Percentiles rank a stretch among this genome's conserved stretches.
Evolutionary conservation across 1,140 invertebrate species (phyloP).

Genomic region (Adoxophyes honmai): DNA sequence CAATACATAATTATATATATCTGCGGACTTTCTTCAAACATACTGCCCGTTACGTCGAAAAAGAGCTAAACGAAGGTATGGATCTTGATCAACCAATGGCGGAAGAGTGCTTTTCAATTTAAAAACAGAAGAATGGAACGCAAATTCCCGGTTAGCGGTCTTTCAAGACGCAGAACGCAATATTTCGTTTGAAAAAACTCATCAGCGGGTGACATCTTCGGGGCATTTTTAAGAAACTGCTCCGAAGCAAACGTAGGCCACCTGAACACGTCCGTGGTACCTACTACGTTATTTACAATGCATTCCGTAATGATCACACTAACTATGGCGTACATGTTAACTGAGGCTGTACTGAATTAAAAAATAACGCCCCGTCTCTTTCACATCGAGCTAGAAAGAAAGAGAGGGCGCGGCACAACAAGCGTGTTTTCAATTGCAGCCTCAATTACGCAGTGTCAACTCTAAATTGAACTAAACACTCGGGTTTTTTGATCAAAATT

Average conservation of each 20-base stretch:
- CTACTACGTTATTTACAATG: slow-evolving; percentile 74
- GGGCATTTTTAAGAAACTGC: slow-evolving; percentile 15
- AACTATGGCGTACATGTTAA: slow-evolving; percentile 18
- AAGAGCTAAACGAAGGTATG: too few relatives aligned
- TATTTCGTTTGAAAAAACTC: slow-evolving; percentile 29
- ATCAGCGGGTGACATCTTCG: slow-evolving; percentile 22
- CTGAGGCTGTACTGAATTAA: too few relatives aligned
- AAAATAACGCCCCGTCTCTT: too few relatives aligned
- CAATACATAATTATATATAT: slow-evolving; percentile 38
- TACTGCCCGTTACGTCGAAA: background rate
- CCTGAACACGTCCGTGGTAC: slow-evolving; percentile 49
- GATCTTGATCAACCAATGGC: too few relatives aligned
- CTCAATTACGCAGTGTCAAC: too few relatives aligned
- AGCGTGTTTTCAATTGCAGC: too few relatives aligned
- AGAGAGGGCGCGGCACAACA: too few relatives aligned
- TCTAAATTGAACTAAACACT: too few relatives aligned
- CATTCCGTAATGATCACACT: slow-evolving; percentile 62
- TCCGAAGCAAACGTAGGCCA: slow-evolving; percentile 23
- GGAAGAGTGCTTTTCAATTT: too few relatives aligned
- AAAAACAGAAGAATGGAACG: too few relatives aligned
- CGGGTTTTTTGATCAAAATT: too few relatives aligned
- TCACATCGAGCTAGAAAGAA: too few relatives aligned
- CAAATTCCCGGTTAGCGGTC: background rate
- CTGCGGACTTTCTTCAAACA: slow-evolving; percentile 12
- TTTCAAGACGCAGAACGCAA: background rate